Percentiles rank a stretch among this genome's conserved stretches.
Conservation (phyloP, 1,140 invertebrate genomes). For the Asbolus verrucosus region DNA sequence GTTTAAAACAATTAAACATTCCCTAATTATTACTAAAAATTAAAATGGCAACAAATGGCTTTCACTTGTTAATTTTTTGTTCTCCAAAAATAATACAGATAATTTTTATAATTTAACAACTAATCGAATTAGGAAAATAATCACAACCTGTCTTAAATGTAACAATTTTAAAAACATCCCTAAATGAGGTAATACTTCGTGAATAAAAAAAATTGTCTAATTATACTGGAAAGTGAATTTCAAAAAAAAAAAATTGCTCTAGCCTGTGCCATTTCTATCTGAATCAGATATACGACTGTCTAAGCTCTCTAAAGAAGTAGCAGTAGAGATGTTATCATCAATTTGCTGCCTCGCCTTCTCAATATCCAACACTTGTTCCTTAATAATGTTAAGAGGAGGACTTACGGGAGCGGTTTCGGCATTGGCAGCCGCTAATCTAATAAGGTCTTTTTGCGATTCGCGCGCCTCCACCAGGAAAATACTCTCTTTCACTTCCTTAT, state of each 20-base stretch:
- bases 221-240: conserved; percentile 5
- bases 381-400: conserved; percentile 54
- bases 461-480: conserved; percentile 84
- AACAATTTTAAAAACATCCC: conserved; percentile 25
- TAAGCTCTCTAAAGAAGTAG: conserved; percentile 65
- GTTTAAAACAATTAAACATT: no score
- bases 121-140: conserved; percentile 26
- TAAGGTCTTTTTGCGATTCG: conserved; percentile 77
- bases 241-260: background rate
- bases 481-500: conserved; percentile 84
- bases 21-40: no score
- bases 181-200: conserved; percentile 41
- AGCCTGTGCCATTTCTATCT: conserved; percentile 29
- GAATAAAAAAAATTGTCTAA: conserved; percentile 2
- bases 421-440: conserved; percentile 67
- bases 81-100: no score
- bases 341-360: conserved; percentile 62
- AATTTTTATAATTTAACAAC: no score
- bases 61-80: no score
- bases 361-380: conserved; percentile 63
- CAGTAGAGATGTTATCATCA: conserved; percentile 63
- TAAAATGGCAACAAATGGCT: no score
- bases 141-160: conserved; percentile 41
- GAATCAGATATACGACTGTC: conserved; percentile 53
- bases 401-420: conserved; percentile 52